These are phyloP conservation scores for Sterrhoptilus dennistouni DNA, from an alignment of 2,113 vertebrate species.

Conservation along the genomic window DNA sequence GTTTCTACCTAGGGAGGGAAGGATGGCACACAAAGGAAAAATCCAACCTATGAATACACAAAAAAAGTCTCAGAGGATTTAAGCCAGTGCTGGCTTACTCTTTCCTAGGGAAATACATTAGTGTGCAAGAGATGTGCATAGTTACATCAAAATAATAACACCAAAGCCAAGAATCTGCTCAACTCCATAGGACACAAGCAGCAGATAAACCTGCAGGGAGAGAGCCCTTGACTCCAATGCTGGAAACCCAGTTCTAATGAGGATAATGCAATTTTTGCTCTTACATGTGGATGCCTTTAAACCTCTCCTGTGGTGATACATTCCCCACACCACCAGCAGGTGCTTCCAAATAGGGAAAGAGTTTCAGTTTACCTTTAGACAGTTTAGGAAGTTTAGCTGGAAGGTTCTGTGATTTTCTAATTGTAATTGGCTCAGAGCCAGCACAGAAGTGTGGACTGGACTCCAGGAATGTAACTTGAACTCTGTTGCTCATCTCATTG, in stretches of 20 bases:
- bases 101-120: not conserved
- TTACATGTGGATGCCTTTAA: not conserved
- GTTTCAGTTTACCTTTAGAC: too few species aligned
- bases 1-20: not conserved
- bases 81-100: not conserved
- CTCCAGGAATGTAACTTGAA: too few species aligned
- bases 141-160: not conserved
- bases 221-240: not conserved
- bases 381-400: too few species aligned
- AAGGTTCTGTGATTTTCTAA: too few species aligned
- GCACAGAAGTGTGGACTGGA: too few species aligned
- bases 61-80: not conserved
- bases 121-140: not conserved
- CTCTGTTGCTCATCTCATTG: too few species aligned
- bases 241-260: not conserved
- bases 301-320: not conserved
- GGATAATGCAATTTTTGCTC: not conserved
- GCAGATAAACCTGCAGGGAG: not conserved
- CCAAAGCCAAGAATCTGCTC: not conserved
- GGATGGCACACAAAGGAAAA: not conserved
- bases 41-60: not conserved
- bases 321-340: too few species aligned
- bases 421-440: too few species aligned
- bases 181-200: fast-evolving
- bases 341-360: too few species aligned